Base-by-base conservation (phyloP, 2,113 vertebrate species). In the Salvator merianae region DNA sequence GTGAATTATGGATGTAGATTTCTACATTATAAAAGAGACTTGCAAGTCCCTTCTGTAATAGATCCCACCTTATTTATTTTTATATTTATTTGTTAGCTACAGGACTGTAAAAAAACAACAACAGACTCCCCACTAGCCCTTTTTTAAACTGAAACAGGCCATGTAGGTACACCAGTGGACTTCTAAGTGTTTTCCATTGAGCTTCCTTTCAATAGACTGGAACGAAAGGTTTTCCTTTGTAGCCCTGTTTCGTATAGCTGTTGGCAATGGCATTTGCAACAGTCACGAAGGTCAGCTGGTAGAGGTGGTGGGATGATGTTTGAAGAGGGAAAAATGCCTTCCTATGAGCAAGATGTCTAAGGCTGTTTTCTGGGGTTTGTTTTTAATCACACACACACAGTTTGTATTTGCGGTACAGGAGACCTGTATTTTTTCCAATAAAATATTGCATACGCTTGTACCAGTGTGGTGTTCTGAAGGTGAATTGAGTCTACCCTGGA, bases 41-140 rank as follows among this genome's bases (percentile, higher is more conserved):
- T 89, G 76, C 86, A 86, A 90, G 68, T 50, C 94, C 93, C 83
- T 90, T 36, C 47, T 50, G 82, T 93, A 93, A 89, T 85, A 91
- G 90, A 91, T 88, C 88, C 89, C 75, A 87, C 89, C 90, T 91
- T 95, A 95, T 94, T 95, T 95, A 95, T 95, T 95, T 95, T 93
- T 93, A 82, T 95, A 95, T 95, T 95, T 95, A 95, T 95, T 95
- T 91, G 91, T 92, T 91, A 88, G 87, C 91, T 90, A 77, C 88
- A 87, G 89, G 84, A 88, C 88, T 86, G 75, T 2, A 24, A 86
- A 86, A 88, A 85, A 74, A 28, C 85, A 81, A 85, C 73, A 73
- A 87, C 79, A 90, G 84, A 75, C 55, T 47, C 63, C 63, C 26
- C 26, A 79, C 30, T 63, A n/a, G 26, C 28, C 20, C 59, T 28